Evolutionary conservation across 2,797 vertebrate genomes (phyloP).

Genomic region (Streptopelia turtur): DNA sequence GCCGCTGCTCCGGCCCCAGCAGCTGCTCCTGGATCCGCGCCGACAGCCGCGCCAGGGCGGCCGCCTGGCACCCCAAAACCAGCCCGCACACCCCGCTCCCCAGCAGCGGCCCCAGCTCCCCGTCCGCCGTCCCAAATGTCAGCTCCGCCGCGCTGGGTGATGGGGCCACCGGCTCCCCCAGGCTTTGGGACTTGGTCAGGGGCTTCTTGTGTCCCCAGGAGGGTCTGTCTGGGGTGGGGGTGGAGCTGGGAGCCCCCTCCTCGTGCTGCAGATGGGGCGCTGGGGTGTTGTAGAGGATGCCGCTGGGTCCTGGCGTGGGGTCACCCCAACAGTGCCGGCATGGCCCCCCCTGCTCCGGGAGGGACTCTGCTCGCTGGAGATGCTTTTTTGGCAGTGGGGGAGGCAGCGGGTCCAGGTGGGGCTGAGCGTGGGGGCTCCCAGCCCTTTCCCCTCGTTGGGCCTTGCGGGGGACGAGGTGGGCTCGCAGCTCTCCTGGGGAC

Average conservation of each 20-base stretch:
- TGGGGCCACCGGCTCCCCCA: not conserved
- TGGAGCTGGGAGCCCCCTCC: not conserved
- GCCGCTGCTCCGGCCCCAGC: not conserved
- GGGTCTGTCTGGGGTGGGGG: accelerated
- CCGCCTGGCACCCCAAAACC: slow-evolving; percentile 73
- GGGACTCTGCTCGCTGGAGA: slow-evolving; percentile 59
- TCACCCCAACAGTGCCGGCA: accelerated
- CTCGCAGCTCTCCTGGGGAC: slow-evolving; percentile 41
- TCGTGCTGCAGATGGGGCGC: accelerated
- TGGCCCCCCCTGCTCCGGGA: slow-evolving; percentile 15
- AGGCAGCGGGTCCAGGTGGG: not conserved
- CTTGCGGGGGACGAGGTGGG: slow-evolving; percentile 63
- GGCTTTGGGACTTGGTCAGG: slow-evolving; percentile 41
- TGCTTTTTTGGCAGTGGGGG: slow-evolving; percentile 73
- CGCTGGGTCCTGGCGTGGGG: accelerated
- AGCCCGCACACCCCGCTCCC: not conserved
- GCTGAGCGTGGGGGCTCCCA: not conserved
- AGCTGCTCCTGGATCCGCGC: not conserved
- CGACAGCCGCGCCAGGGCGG: slow-evolving; percentile 67
- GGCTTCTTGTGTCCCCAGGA: not conserved
- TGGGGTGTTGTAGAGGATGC: not conserved
- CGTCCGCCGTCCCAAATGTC: slow-evolving; percentile 69
- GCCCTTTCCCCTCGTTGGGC: slow-evolving; percentile 5
- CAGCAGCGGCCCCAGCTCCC: slow-evolving; percentile 69
- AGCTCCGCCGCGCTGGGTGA: not conserved